Conservation (phyloP, 2,888 invertebrate genomes). For the Rutpela maculata region DNA sequence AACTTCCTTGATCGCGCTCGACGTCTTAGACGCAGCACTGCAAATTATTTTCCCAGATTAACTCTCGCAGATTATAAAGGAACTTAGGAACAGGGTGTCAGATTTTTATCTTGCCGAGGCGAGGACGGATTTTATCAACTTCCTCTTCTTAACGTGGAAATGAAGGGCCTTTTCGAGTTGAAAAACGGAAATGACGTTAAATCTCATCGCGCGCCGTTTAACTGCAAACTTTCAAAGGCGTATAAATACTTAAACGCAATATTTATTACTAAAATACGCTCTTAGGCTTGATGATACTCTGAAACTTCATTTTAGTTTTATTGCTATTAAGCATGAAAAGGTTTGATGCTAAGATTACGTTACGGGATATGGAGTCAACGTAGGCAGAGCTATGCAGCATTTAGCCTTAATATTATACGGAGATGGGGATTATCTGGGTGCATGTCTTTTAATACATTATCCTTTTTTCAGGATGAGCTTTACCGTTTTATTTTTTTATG, state of each 20-base stretch:
- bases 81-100: constrained; percentile 32
- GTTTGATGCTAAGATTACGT: background rate
- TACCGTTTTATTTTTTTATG: background rate
- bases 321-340: constrained; percentile 10
- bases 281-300: constrained; percentile 24
- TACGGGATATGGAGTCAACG: background rate
- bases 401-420: background rate
- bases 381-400: background rate
- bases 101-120: constrained; percentile 42
- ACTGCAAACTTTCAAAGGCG: constrained; percentile 44
- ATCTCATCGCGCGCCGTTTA: constrained; percentile 44
- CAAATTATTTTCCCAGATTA: constrained; percentile 48
- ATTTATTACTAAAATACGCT: constrained; percentile 28
- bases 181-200: constrained; percentile 49
- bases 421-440: background rate
- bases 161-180: constrained; percentile 36
- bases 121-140: constrained; percentile 46
- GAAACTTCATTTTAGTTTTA: constrained; percentile 2
- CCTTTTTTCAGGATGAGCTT: background rate
- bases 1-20: constrained; percentile 16
- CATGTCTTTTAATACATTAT: background rate
- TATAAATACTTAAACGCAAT: constrained; percentile 33
- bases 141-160: constrained; percentile 47
- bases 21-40: constrained; percentile 30
- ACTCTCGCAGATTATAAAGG: constrained; percentile 43